Evolutionary conservation across 2,888 invertebrate species (phyloP).

Genomic region (Parnassius smintheus): DNA sequence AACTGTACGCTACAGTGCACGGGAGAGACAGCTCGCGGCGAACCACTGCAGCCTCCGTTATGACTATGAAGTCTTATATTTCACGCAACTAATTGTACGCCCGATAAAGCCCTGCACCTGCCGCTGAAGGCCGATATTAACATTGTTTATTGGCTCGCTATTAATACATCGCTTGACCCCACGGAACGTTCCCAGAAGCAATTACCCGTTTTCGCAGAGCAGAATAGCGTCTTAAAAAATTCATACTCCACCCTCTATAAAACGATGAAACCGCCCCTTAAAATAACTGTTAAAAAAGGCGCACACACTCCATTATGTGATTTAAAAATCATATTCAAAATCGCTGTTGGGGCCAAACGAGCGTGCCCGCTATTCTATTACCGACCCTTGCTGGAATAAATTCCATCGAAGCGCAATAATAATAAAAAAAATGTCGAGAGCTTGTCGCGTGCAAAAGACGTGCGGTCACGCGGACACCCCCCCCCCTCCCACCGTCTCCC

Average conservation of each 20-base stretch:
- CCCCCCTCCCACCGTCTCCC: conserved; percentile 28
- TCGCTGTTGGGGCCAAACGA: conserved; percentile 61
- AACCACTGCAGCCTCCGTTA: conserved; percentile 25
- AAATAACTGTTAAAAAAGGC: conserved; percentile 66
- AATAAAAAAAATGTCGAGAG: conserved; percentile 80
- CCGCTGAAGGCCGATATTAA: conserved; percentile 69
- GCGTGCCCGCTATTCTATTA: conserved; percentile 68
- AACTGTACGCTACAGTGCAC: not conserved
- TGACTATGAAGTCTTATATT: conserved; percentile 41
- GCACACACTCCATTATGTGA: conserved; percentile 73
- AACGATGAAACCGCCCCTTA: conserved; percentile 42
- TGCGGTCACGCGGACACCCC: conserved; percentile 70
- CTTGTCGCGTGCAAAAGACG: conserved; percentile 80
- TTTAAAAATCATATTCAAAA: conserved; percentile 81
- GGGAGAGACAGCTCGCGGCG: conserved; percentile 10
- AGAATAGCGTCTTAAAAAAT: conserved; percentile 33
- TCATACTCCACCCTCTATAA: conserved; percentile 35
- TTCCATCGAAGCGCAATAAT: conserved; percentile 80
- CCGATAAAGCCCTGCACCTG: conserved; percentile 44
- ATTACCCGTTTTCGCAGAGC: conserved; percentile 41
- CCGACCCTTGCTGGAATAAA: conserved; percentile 69
- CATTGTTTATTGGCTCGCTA: conserved; percentile 62
- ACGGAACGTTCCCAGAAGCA: conserved; percentile 61
- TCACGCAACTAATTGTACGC: conserved; percentile 58
- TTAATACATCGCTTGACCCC: conserved; percentile 68